phyloP scores from a whole-genome alignment of 2,797 vertebrate species.

The Pseudotriccus pelzelni region DNA sequence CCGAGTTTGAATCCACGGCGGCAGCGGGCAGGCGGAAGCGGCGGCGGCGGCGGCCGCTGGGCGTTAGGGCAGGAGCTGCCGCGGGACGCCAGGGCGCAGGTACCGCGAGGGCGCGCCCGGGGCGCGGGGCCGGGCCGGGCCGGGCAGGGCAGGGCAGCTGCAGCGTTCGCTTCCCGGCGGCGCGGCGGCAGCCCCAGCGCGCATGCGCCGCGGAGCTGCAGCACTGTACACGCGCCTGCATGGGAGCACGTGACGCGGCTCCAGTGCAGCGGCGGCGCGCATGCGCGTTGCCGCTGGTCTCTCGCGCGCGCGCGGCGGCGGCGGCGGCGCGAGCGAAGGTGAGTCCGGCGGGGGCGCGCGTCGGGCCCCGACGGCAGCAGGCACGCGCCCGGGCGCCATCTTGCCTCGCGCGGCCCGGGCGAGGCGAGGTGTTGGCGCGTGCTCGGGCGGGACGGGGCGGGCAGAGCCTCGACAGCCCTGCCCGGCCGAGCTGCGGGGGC shows the following conservation, averaged over 20 bases:
- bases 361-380: background rate
- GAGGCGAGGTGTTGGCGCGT: background rate
- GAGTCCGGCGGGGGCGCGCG: background rate
- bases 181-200: background rate
- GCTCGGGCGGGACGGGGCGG: background rate
- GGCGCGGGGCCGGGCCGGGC: background rate
- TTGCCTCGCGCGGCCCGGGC: background rate
- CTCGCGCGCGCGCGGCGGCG: background rate
- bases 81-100: background rate
- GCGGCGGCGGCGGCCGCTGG: background rate
- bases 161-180: background rate
- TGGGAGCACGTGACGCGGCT: slow-evolving; percentile 72
- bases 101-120: background rate
- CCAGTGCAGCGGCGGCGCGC: slow-evolving; percentile 34
- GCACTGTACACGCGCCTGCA: slow-evolving; percentile 54
- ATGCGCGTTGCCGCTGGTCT: background rate
- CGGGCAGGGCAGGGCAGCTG: background rate
- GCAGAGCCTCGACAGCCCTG: background rate
- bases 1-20: slow-evolving; percentile 71
- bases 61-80: background rate
- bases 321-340: background rate
- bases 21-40: background rate
- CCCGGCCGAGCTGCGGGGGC: no score
- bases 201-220: slow-evolving; percentile 29
- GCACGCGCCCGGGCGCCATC: background rate